Evolutionary conservation across 2,113 vertebrate genomes (phyloP), one percentile per base, ranked within the genome.

Genomic region (Gila orcuttii): DNA sequence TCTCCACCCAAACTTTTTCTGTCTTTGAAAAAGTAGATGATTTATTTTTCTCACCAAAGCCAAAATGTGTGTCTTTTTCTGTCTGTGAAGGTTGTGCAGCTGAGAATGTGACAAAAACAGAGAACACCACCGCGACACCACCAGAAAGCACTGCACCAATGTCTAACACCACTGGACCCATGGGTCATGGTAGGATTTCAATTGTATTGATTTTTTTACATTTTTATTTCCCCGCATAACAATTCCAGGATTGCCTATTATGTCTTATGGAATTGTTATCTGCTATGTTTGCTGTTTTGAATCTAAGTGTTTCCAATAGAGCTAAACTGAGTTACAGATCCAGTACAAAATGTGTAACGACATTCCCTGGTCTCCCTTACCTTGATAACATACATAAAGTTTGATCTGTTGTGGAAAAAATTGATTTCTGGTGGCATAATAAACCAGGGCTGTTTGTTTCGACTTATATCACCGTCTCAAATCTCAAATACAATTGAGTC

Each of bases 71-170:
- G 8, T 55, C 12, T 55, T 25, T 55, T 55, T 39, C 64, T 50
- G 11, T 79, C 13, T 80, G 25, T n/a, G 28, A 80, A 88, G 87
- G 66, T n/a, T 81, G 17, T 69, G 59, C 68, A 19, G 17, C 0
- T 77, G 69, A 39, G 28, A 77, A 84, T 28, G 9, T 33, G 13
- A 79, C 60, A 11, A 1, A 55, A 21, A 55, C 74, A 28, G 47
- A 52, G 25, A 0, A 9, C 39, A 42, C 39, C 39, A 71, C 12
- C 1, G 0, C 2, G 10, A 3, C 3, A 21, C 33, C 25, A 52
- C 12, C 21, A 1, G 45, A 25, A 60, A 21, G 10, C 52, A 9
- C 21, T 57, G 64, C 76, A 28, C 5, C 45, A 4, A 8, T 10
- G 15, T 6, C 21, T 1, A 5, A 39, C 42, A 60, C 36, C 17